Conservation (phyloP, 2,113 vertebrate genomes). For the Solea solea region DNA sequence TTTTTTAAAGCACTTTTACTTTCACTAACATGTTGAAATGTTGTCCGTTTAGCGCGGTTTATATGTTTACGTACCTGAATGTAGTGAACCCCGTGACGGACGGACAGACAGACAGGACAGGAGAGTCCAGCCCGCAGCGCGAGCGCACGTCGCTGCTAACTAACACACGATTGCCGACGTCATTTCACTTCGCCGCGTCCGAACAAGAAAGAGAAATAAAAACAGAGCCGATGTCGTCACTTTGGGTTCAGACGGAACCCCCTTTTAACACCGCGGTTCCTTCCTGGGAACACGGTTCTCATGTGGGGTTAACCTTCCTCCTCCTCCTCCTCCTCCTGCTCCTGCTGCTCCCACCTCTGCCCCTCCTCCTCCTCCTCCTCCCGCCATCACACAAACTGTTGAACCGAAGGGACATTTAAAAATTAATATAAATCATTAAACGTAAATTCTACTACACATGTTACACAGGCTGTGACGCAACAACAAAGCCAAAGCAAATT, state of each 20-base stretch:
- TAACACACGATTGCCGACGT: neutral
- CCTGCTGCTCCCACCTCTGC: no score
- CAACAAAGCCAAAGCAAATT: no score
- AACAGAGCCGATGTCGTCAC: neutral
- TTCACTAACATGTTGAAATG: neutral
- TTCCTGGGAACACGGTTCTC: conserved; percentile 2
- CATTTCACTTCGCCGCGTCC: conserved; percentile 26
- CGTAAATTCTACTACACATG: no score
- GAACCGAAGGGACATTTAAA: no score
- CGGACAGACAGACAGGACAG: conserved; percentile 38
- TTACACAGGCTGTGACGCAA: no score
- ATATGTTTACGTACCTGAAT: conserved; percentile 74
- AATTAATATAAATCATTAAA: no score
- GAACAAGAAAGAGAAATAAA: neutral
- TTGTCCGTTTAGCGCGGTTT: neutral
- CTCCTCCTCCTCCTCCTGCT: neutral
- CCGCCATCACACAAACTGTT: no score
- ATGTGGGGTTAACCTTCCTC: conserved; percentile 17
- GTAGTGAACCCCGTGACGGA: conserved; percentile 54
- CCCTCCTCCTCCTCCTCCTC: neutral
- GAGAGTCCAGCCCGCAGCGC: conserved; percentile 47
- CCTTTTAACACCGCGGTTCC: neutral
- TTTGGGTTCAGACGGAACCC: neutral
- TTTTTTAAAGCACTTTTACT: neutral
- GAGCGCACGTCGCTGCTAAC: conserved; percentile 34